These are phyloP conservation scores for Drosophila simulans DNA, from an alignment of 1,140 invertebrate genomes.

Conservation along the genomic window DNA sequence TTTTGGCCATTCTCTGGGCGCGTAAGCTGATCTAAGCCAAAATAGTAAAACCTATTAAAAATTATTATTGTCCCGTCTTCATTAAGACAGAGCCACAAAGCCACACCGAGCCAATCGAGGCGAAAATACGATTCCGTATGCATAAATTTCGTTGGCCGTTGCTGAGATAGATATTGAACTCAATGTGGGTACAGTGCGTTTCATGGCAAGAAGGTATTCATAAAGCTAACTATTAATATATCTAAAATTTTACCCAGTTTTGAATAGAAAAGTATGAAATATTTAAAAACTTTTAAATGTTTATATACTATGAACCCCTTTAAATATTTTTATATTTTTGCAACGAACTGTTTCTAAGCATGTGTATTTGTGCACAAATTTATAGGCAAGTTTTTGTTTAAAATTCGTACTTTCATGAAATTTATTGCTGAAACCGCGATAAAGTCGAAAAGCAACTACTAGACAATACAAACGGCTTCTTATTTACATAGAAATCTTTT, in stretches of 20 bases:
- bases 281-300: no score
- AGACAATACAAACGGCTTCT: constrained; percentile 40
- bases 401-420: constrained; percentile 67
- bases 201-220: neutral
- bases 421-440: constrained; percentile 58
- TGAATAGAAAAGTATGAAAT: neutral
- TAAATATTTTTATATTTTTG: neutral
- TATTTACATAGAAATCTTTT: constrained; percentile 51
- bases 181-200: constrained; percentile 30
- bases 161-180: constrained; percentile 27
- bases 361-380: constrained; percentile 25
- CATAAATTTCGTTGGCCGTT: constrained; percentile 55
- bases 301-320: no score
- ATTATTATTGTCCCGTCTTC: constrained; percentile 75
- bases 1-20: constrained; percentile 25
- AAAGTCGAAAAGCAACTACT: constrained; percentile 47
- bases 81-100: constrained; percentile 57
- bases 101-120: constrained; percentile 43
- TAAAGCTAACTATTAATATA: neutral
- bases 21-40: constrained; percentile 53
- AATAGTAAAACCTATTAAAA: constrained; percentile 77
- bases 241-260: neutral
- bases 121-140: constrained; percentile 66
- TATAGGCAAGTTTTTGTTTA: constrained; percentile 50
- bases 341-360: constrained; percentile 1